These are phyloP conservation scores for Haliclona indistincta DNA, from an alignment of 37 sponge, comb jelly and placozoan species.

Conservation along the genomic window DNA sequence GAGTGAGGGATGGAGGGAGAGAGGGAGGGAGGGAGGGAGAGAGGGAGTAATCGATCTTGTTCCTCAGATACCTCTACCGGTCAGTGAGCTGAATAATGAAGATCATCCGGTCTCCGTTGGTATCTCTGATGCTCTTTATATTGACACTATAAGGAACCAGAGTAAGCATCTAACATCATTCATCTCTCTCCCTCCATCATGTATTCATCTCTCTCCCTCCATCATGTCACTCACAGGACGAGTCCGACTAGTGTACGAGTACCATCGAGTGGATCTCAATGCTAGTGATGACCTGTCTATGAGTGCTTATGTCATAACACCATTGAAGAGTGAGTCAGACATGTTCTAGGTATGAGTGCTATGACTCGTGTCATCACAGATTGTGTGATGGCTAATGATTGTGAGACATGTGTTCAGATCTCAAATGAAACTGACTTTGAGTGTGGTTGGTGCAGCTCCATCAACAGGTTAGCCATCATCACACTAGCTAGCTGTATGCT, in stretches of 20 bases:
- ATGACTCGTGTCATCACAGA: constrained; percentile 6
- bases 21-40: background rate
- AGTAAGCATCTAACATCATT: background rate
- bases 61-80: constrained; percentile 43
- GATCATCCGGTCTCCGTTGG: constrained; percentile 68
- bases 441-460: constrained; percentile 64
- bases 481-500: background rate
- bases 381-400: constrained; percentile 35
- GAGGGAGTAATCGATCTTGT: too few species aligned
- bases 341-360: background rate
- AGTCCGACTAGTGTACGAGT: constrained; percentile 28
- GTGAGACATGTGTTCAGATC: constrained; percentile 29
- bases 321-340: constrained; percentile 45
- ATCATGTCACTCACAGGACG: background rate
- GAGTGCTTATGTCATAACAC: constrained; percentile 48
- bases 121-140: constrained; percentile 55
- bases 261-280: constrained; percentile 33
- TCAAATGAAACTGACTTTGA: constrained; percentile 24
- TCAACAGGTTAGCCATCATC: constrained; percentile 46
- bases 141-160: background rate
- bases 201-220: too few species aligned
- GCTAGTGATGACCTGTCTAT: background rate
- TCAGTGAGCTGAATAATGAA: constrained; percentile 27
- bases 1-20: too few species aligned
- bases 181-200: too few species aligned